A percentile compares a stretch with the other conserved stretches of the same genome.
phyloP scores from a whole-genome alignment of 1,140 invertebrate species.

The Araneus ventricosus region DNA sequence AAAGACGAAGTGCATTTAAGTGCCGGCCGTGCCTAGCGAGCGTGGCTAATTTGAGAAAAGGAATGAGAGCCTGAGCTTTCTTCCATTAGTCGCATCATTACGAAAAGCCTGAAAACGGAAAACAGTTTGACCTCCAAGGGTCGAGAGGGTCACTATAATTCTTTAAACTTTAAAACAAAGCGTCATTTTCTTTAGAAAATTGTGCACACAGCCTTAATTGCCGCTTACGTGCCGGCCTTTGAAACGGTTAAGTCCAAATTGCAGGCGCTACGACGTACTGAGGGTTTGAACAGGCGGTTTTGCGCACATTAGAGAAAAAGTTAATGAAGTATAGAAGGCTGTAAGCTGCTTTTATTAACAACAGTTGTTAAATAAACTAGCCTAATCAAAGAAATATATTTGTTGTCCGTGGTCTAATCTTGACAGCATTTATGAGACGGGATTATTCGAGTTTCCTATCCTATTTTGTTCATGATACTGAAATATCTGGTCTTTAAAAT shows the following conservation, averaged over 20 bases:
- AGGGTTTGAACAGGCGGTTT: neutral
- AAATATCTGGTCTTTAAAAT: no score
- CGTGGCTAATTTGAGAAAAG: constrained; percentile 73
- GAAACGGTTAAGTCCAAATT: neutral
- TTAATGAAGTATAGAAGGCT: constrained; percentile 12
- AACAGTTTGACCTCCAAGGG: constrained; percentile 67
- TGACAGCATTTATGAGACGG: neutral
- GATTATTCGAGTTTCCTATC: neutral
- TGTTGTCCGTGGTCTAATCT: neutral
- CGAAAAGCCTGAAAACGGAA: constrained; percentile 51
- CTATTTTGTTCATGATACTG: no score
- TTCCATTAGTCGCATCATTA: constrained; percentile 74
- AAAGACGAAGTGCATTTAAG: constrained; percentile 73
- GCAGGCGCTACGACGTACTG: neutral
- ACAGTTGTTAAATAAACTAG: constrained; percentile 11
- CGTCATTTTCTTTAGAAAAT: constrained; percentile 56
- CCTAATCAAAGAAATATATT: neutral
- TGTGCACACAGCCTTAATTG: constrained; percentile 31
- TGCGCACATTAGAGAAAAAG: constrained; percentile 6
- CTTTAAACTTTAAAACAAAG: constrained; percentile 63
- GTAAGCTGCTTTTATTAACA: neutral
- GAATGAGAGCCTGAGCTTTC: constrained; percentile 58
- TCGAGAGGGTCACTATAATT: constrained; percentile 58
- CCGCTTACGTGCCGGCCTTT: constrained; percentile 30
- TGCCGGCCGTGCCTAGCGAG: constrained; percentile 45